A percentile compares a stretch with the other conserved stretches of the same genome.
phyloP scores from a whole-genome alignment of 2,113 vertebrate genomes.

The Bos indicus region DNA sequence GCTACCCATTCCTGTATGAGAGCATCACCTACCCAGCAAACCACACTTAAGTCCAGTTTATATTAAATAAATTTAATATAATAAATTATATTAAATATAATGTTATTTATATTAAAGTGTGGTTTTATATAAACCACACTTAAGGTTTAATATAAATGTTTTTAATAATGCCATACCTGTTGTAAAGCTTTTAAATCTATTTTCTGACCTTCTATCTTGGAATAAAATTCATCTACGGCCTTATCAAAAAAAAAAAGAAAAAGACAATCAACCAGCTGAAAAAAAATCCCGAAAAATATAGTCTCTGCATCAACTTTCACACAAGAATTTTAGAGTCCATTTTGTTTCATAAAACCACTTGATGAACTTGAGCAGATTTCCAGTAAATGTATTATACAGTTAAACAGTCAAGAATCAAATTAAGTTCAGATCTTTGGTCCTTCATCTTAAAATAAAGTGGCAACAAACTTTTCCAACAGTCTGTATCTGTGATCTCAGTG shows the following conservation, averaged over 20 bases:
- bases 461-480: conserved; percentile 14
- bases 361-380: conserved; percentile 16
- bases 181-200: conserved; percentile 97
- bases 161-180: conserved; percentile 79
- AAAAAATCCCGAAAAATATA: not conserved
- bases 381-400: not conserved
- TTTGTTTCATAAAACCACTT: not conserved
- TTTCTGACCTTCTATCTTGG: conserved; percentile 97
- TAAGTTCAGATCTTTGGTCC: not conserved
- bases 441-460: conserved; percentile 27
- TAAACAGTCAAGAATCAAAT: conserved; percentile 28
- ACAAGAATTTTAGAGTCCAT: not conserved
- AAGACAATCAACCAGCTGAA: not conserved
- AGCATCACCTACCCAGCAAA: conserved; percentile 8
- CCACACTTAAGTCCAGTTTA: not conserved
- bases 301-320: conserved; percentile 16
- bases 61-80: not conserved
- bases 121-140: not conserved
- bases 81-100: not conserved
- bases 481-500: not conserved
- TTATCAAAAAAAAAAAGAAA: conserved; percentile 70
- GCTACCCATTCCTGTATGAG: not conserved
- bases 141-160: not conserved
- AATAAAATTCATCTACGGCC: conserved; percentile 98
- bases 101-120: not conserved